Evolutionary conservation across 1,140 invertebrate species (phyloP), one percentile per base, ranked within the genome.

Genomic region (Drosophila nannoptera): DNA sequence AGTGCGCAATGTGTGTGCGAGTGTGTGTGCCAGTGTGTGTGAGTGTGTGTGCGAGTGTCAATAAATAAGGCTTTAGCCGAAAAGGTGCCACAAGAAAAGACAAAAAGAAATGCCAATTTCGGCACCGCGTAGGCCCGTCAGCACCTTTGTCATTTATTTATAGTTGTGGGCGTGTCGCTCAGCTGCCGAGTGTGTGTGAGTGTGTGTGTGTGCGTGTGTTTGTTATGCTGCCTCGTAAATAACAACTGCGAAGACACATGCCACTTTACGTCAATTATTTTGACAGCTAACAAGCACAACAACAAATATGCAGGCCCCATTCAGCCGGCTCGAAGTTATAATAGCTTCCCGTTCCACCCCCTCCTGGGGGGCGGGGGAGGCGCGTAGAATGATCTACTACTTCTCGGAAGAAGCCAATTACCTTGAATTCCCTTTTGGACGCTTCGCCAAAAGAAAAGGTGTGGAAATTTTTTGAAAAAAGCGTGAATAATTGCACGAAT

Each of bases 191-290:
- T 36, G n/a, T 40, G 5, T 33, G 48, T 54, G 55, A 61, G 55
- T 43, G 65, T 71, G 42, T 45, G 12, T 38, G 31, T 4, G 31
- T 5, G 43, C 6, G 12, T 45, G 46, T 14, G 33, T 49, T 35
- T 56, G 12, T 22, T 22, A 49, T 40, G 53, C 29, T 40, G 12
- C 76, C 73, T 84, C 81, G 81, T 84, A 84, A 84, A 84, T 84
- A 81, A 86, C 81, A 67, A 80, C 66, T 65, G 61, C 71, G 56
- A 72, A 86, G 81, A 84, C 81, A 86, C 81, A 84, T 86, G 81
- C 81, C 81, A 84, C 74, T 84, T 86, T 84, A 86, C 74, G 81
- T 86, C 81, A 84, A 84, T 84, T 84, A 84, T 84, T 84, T 80
- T 84, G 81, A 84, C 81, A 84, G 81, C 81, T 75, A 80, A 84